These are phyloP conservation scores for Sylvietta virens DNA, from an alignment of 2,113 vertebrate genomes.

Conservation along the genomic window DNA sequence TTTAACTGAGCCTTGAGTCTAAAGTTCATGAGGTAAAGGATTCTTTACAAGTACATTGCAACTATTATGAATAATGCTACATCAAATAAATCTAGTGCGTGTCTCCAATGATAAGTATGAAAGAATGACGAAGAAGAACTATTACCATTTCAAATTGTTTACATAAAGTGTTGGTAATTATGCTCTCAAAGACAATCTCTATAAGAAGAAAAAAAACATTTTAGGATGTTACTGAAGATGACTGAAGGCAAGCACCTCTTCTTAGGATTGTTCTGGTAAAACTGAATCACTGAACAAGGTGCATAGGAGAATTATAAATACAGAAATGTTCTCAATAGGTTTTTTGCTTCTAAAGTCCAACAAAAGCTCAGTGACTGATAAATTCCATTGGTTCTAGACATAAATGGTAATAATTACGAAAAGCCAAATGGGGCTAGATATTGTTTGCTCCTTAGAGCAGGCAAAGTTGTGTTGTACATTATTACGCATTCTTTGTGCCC, in stretches of 20 bases:
- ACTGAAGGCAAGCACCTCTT: not conserved
- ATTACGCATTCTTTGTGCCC: not conserved
- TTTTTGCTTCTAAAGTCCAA: not conserved
- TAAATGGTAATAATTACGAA: not conserved
- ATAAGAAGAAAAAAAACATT: not conserved
- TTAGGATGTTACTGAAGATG: not conserved
- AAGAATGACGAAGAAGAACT: not conserved
- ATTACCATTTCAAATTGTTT: not conserved
- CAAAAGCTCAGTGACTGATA: not conserved
- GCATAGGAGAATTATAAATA: not conserved
- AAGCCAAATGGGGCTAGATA: not conserved
- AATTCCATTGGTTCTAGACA: not conserved
- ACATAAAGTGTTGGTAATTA: not conserved
- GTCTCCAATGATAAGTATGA: not conserved
- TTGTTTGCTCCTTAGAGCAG: not conserved
- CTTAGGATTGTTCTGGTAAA: not conserved
- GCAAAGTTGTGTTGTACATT: not conserved
- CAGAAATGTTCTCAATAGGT: not conserved
- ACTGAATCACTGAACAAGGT: not conserved
- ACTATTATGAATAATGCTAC: not conserved
- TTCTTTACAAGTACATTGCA: not conserved
- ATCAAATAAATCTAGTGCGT: not conserved
- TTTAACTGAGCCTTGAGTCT: not conserved
- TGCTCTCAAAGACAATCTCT: not conserved
- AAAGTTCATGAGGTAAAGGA: slow-evolving; percentile 13